Conservation (phyloP, 2,797 vertebrate species). For the Oreochromis mossambicus region DNA sequence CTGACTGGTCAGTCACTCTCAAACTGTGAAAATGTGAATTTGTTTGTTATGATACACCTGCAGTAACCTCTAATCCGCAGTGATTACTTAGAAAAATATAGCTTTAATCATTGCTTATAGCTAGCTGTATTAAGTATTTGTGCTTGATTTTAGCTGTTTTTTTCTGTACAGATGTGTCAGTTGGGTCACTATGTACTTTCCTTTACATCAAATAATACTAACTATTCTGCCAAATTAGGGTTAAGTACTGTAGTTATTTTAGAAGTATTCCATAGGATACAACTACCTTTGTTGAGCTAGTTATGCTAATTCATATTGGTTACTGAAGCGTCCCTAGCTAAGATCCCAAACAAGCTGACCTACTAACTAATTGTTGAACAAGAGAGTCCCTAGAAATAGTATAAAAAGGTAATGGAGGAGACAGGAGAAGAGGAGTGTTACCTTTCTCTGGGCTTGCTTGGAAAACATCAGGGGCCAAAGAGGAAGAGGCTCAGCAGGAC, state of each 20-base stretch:
- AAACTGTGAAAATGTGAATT: not conserved
- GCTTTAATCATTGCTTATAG: not conserved
- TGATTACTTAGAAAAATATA: not conserved
- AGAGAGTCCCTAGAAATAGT: constrained; percentile 8
- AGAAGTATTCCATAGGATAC: not conserved
- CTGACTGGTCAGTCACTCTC: not conserved
- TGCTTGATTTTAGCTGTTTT: not conserved
- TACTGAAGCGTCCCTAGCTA: not conserved
- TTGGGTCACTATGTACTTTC: not conserved
- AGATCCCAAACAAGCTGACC: not conserved
- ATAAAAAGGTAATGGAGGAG: constrained; percentile 10
- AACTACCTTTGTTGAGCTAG: not conserved
- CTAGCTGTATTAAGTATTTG: not conserved
- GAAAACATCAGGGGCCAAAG: constrained; percentile 85
- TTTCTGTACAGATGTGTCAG: not conserved
- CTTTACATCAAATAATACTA: not conserved
- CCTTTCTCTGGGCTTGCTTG: constrained; percentile 76
- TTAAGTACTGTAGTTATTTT: not conserved
- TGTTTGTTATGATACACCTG: not conserved
- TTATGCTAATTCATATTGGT: not conserved
- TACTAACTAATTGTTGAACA: constrained; percentile 12
- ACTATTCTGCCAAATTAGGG: not conserved
- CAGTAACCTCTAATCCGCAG: not conserved
- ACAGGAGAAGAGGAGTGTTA: constrained; percentile 28
- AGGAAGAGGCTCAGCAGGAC: constrained; percentile 81